A percentile compares a stretch with the other conserved stretches of the same genome.
phyloP scores from a whole-genome alignment of 1,140 invertebrate genomes.

The Trachymyrmex septentrionalis region DNA sequence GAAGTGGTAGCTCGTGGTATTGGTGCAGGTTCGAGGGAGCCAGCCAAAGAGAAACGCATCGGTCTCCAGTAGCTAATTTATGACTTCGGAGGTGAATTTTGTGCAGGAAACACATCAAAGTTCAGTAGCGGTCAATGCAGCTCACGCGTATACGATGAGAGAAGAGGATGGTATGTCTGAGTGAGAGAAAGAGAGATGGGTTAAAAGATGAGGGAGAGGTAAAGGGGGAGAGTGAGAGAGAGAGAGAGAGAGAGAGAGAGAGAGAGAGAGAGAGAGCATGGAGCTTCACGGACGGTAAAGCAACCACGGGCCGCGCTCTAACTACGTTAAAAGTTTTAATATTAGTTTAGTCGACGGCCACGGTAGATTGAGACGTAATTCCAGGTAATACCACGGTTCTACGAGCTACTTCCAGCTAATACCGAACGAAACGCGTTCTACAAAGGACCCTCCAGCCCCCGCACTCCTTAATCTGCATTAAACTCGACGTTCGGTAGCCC shows the following conservation, averaged over 20 bases:
- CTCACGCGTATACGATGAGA: conserved; percentile 59
- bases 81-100: conserved; percentile 84
- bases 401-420: conserved; percentile 86
- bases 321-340: conserved; percentile 88
- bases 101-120: conserved; percentile 86
- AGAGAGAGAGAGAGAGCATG: conserved; percentile 70
- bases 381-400: conserved; percentile 86
- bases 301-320: conserved; percentile 85
- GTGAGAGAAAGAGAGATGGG: conserved; percentile 50
- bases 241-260: conserved; percentile 56
- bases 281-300: conserved; percentile 84
- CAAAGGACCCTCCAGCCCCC: conserved; percentile 82
- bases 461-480: conserved; percentile 85
- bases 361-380: conserved; percentile 87
- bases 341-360: conserved; percentile 87
- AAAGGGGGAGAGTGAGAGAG: conserved; percentile 34
- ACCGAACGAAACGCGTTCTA: conserved; percentile 85
- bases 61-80: conserved; percentile 84
- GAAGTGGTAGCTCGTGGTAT: conserved; percentile 63
- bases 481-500: conserved; percentile 84
- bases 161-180: conserved; percentile 40
- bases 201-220: conserved; percentile 56
- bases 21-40: conserved; percentile 71
- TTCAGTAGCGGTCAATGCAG: conserved; percentile 85
- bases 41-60: conserved; percentile 73